Conservation (phyloP, 2,113 vertebrate genomes). For the Alectura lathami region DNA sequence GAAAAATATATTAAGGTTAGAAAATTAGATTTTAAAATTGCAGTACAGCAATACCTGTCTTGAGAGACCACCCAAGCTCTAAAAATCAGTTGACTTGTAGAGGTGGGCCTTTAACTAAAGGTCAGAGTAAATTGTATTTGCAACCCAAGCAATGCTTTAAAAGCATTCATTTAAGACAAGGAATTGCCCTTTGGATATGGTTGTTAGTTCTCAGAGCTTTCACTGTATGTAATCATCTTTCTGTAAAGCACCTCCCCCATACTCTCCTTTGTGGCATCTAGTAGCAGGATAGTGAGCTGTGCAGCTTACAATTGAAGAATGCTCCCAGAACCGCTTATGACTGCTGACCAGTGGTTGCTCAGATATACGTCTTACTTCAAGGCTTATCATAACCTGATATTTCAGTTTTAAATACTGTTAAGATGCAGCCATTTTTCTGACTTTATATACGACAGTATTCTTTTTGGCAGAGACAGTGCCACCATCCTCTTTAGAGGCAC, state of each 20-base stretch:
- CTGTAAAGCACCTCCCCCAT: neutral
- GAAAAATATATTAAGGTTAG: conserved; percentile 80
- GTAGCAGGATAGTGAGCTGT: neutral
- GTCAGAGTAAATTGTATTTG: conserved; percentile 31
- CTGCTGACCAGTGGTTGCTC: neutral
- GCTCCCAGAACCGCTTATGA: neutral
- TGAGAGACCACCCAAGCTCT: neutral
- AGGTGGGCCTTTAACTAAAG: conserved; percentile 10
- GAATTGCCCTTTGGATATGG: neutral
- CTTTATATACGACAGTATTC: neutral
- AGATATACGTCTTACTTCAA: neutral
- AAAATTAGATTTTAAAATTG: neutral
- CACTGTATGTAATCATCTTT: neutral
- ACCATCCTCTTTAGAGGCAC: neutral
- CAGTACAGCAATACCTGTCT: neutral
- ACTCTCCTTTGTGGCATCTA: neutral
- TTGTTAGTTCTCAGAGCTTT: neutral
- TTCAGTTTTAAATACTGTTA: neutral
- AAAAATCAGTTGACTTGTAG: neutral
- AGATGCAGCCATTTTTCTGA: neutral
- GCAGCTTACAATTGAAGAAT: neutral
- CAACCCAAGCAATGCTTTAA: neutral
- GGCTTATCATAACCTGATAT: neutral
- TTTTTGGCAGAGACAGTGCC: neutral
- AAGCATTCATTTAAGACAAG: neutral